These are phyloP conservation scores for Physella acuta DNA, from an alignment of 1,140 invertebrate genomes.

Conservation along the genomic window DNA sequence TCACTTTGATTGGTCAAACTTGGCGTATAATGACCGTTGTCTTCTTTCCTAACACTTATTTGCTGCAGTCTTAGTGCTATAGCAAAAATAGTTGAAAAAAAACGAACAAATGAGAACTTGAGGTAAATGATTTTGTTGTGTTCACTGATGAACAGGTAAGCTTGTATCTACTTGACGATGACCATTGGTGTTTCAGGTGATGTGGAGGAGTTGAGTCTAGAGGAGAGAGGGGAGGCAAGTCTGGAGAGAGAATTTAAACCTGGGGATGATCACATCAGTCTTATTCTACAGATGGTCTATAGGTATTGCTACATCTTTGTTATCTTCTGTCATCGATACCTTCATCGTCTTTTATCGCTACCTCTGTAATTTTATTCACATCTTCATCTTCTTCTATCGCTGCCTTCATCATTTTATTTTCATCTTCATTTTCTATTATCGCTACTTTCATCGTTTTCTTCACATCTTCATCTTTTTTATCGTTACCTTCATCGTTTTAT, in stretches of 20 bases:
- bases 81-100: no score
- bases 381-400: background rate
- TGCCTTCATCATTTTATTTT: background rate
- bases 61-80: no score
- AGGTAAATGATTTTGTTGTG: no score
- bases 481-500: background rate
- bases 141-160: no score
- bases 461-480: background rate
- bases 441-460: background rate
- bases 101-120: no score
- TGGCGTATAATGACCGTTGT: no score
- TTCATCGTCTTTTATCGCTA: no score
- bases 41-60: no score
- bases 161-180: no score
- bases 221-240: constrained; percentile 21
- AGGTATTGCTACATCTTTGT: background rate
- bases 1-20: no score
- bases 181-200: constrained; percentile 14
- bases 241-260: constrained; percentile 16
- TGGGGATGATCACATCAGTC: constrained; percentile 18
- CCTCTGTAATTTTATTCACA: no score
- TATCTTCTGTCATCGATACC: no score
- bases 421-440: background rate
- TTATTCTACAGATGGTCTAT: constrained; percentile 19
- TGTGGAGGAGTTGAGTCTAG: constrained; percentile 7